These are phyloP conservation scores for Castor canadensis DNA, from an alignment of 2,113 vertebrate species.

Conservation along the genomic window DNA sequence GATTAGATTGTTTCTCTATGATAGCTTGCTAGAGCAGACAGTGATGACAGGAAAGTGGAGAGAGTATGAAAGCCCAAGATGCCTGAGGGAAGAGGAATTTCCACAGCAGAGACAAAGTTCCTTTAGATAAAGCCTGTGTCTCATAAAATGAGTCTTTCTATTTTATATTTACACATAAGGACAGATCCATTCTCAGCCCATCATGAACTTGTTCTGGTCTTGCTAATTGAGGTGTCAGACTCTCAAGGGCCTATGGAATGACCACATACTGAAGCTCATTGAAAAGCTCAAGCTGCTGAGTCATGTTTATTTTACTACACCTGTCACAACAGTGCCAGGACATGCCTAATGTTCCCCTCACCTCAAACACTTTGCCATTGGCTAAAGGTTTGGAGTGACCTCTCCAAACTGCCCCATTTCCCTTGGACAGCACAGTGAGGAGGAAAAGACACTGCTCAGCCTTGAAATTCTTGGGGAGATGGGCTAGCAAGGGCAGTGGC, in stretches of 20 bases:
- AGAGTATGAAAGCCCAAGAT: background rate
- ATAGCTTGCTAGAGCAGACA: background rate
- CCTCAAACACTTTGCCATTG: background rate
- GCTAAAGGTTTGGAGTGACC: background rate
- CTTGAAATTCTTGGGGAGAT: background rate
- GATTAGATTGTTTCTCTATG: conserved; percentile 6
- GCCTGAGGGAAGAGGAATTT: background rate
- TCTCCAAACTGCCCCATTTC: background rate
- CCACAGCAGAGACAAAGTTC: background rate
- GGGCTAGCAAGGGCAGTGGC: background rate
- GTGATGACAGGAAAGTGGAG: background rate
- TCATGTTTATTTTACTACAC: background rate
- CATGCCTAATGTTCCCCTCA: background rate
- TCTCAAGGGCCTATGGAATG: background rate
- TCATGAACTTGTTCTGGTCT: background rate
- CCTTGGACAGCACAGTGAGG: background rate
- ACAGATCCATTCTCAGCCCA: background rate
- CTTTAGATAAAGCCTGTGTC: background rate
- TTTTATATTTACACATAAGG: background rate
- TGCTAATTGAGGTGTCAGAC: background rate
- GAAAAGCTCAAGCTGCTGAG: background rate
- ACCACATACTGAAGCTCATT: background rate
- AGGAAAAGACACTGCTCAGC: background rate
- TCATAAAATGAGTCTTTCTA: background rate
- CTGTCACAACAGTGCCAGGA: background rate